Evolutionary conservation across 2,113 vertebrate species (phyloP).

Genomic region (Caretta caretta): DNA sequence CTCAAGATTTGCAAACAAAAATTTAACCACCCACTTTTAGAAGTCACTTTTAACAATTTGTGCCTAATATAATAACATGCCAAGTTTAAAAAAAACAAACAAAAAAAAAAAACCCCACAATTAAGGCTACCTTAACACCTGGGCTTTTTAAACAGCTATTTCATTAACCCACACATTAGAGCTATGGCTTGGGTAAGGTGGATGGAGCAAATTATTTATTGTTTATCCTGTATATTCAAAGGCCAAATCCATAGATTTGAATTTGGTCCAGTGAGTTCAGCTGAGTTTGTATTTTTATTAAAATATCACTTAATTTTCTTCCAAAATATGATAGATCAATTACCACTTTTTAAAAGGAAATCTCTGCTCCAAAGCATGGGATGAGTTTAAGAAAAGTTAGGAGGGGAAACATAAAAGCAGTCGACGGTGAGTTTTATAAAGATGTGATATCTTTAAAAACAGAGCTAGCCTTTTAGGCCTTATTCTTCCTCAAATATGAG

Average conservation of each 20-base stretch:
- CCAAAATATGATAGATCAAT: background rate
- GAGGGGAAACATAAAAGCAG: too few relatives aligned
- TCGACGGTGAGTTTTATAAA: too few relatives aligned
- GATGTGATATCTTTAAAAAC: too few relatives aligned
- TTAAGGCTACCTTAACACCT: accelerated
- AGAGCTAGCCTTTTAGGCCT: too few relatives aligned
- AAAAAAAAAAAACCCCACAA: background rate
- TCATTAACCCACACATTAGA: background rate
- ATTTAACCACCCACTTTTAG: background rate
- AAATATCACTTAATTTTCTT: background rate
- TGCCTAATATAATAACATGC: background rate
- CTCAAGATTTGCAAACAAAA: background rate
- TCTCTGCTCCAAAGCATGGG: background rate
- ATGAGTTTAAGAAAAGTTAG: background rate
- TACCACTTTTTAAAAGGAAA: background rate
- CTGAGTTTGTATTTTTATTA: background rate
- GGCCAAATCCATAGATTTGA: background rate
- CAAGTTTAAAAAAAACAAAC: background rate
- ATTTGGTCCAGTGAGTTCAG: background rate
- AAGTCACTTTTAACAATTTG: background rate
- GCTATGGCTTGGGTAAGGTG: background rate
- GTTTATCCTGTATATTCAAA: background rate
- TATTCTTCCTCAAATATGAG: too few relatives aligned
- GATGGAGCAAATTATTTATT: background rate
- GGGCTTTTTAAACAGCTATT: background rate